Percentiles rank a stretch among this genome's conserved stretches.
Evolutionary conservation across 2,797 vertebrate species (phyloP).

Genomic region (Mareca strepera): DNA sequence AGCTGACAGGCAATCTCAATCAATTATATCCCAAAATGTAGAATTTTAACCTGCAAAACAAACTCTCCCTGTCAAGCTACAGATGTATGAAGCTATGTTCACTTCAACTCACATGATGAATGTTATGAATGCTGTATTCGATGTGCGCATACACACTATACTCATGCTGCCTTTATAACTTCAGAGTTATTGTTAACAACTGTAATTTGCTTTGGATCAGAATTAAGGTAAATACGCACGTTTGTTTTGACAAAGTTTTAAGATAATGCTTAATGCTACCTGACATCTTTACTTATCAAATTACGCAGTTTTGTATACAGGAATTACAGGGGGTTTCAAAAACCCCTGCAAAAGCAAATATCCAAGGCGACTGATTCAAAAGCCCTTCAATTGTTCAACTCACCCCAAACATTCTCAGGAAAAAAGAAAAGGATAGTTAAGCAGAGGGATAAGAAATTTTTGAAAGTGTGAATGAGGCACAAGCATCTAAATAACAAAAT

Average conservation of each 20-base stretch:
- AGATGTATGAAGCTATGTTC: background rate
- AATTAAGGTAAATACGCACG: background rate
- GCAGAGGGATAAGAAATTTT: background rate
- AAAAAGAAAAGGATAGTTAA: background rate
- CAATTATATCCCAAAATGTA: background rate
- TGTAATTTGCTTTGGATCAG: background rate
- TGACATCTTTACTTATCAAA: background rate
- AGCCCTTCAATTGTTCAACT: background rate
- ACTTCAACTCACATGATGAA: background rate
- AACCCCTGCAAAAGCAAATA: background rate
- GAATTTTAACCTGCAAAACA: background rate
- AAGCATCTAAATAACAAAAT: background rate
- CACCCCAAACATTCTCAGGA: background rate
- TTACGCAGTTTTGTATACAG: background rate
- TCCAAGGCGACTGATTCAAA: background rate
- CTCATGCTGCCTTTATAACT: background rate
- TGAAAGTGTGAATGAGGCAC: background rate
- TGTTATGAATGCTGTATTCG: background rate
- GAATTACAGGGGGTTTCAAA: background rate
- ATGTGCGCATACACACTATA: background rate
- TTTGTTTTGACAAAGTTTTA: background rate
- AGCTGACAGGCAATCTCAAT: background rate
- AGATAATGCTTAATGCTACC: too few species aligned
- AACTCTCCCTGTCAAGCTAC: background rate
- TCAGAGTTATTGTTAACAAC: background rate